Evolutionary conservation across 1,140 invertebrate species (phyloP).

Genomic region (Bathynomus jamesi): DNA sequence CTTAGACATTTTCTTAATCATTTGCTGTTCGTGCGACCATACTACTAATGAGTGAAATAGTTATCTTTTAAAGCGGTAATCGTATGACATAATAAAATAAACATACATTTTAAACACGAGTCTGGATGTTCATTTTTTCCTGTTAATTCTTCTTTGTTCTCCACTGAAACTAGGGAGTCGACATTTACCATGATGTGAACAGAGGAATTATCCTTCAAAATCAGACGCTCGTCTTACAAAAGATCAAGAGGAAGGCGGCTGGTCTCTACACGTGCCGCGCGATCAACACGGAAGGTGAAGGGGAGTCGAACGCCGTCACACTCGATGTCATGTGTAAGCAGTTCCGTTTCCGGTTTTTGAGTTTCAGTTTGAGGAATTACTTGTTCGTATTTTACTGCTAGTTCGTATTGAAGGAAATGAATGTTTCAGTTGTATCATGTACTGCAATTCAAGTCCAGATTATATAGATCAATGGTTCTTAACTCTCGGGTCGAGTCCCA

Average conservation of each 20-base stretch:
- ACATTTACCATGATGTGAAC: slow-evolving; percentile 42
- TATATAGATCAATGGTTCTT: no score
- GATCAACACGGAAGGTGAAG: slow-evolving; percentile 65
- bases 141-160: neutral
- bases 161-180: slow-evolving; percentile 36
- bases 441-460: no score
- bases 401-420: no score
- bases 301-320: slow-evolving; percentile 46
- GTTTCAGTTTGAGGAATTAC: no score
- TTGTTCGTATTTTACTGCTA: no score
- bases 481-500: no score
- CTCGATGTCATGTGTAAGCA: slow-evolving; percentile 48
- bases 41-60: neutral
- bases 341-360: neutral
- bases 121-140: neutral
- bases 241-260: slow-evolving; percentile 63
- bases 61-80: neutral
- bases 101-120: neutral
- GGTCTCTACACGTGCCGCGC: slow-evolving; percentile 75
- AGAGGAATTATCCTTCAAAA: slow-evolving; percentile 44
- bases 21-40: neutral
- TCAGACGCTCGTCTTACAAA: slow-evolving; percentile 65
- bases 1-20: neutral
- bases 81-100: neutral
- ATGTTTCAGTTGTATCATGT: no score